These are phyloP conservation scores for Perdix hodgsoniae DNA, from an alignment of 2,797 vertebrate genomes.

Conservation along the genomic window DNA sequence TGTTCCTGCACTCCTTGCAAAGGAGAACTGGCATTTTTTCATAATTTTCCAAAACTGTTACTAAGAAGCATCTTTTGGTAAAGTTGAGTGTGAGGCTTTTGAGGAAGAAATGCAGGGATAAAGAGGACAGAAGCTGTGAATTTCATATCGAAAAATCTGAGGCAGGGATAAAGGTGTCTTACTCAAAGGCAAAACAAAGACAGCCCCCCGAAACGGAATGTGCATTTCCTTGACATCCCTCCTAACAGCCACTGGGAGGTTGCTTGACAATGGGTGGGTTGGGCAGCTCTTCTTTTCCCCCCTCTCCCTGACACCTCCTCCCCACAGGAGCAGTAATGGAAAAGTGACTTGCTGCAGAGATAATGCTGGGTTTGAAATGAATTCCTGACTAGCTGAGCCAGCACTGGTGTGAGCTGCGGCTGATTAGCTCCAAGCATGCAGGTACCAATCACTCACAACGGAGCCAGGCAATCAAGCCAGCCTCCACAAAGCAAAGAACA, in stretches of 20 bases:
- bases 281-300: background rate
- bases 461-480: conserved; percentile 18
- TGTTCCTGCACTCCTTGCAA: background rate
- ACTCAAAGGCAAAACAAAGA: conserved; percentile 23
- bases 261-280: conserved; percentile 44
- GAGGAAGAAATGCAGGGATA: background rate
- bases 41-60: conserved; percentile 3
- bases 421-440: conserved; percentile 62
- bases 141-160: conserved; percentile 15
- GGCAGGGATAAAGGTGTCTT: background rate
- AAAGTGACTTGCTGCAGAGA: conserved; percentile 54
- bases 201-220: background rate
- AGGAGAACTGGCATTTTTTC: background rate
- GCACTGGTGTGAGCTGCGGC: conserved; percentile 34
- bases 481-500: conserved; percentile 5
- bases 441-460: conserved; percentile 20
- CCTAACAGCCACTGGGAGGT: background rate
- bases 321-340: conserved; percentile 58
- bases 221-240: conserved; percentile 13
- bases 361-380: conserved; percentile 67
- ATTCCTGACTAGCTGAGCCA: conserved; percentile 66
- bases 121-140: background rate
- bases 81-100: background rate
- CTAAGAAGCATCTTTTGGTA: background rate
- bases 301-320: conserved; percentile 37